phyloP scores from a whole-genome alignment of 2,888 invertebrate genomes.

The Congeria kusceri region DNA sequence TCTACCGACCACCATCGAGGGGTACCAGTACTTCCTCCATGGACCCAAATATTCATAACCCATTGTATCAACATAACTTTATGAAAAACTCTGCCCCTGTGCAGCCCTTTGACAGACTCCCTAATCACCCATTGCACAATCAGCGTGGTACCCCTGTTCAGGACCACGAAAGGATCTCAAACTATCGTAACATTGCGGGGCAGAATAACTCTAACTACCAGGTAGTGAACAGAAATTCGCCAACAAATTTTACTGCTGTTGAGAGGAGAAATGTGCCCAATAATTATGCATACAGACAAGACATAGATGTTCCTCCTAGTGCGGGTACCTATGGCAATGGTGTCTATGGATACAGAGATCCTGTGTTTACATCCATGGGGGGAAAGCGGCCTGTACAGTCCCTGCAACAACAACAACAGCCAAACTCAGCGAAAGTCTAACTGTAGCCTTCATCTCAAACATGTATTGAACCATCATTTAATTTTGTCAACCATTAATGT shows the following conservation, averaged over 20 bases:
- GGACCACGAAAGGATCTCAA: slow-evolving; percentile 23
- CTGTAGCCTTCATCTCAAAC: slow-evolving; percentile 14
- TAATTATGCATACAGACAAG: slow-evolving; percentile 44
- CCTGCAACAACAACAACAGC: slow-evolving; percentile 69
- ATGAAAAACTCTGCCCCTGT: slow-evolving; percentile 36
- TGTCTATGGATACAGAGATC: slow-evolving; percentile 71
- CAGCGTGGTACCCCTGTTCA: slow-evolving; percentile 50
- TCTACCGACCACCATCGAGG: slow-evolving; percentile 50
- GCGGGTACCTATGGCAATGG: slow-evolving; percentile 68
- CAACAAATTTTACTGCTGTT: slow-evolving; percentile 25
- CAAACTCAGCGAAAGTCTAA: slow-evolving; percentile 81
- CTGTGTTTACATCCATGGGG: slow-evolving; percentile 69
- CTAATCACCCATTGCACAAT: slow-evolving; percentile 11
- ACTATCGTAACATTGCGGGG: slow-evolving; percentile 18
- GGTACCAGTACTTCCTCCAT: slow-evolving; percentile 19
- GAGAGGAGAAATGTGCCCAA: slow-evolving; percentile 31
- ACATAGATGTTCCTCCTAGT: slow-evolving; percentile 26
- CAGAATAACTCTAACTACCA: slow-evolving; percentile 28
- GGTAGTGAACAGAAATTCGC: slow-evolving; percentile 24
- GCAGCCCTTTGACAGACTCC: slow-evolving; percentile 41
- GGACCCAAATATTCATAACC: slow-evolving; percentile 30
- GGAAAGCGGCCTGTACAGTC: slow-evolving; percentile 71
- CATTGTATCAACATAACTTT: slow-evolving; percentile 11
- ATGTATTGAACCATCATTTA: too few relatives aligned
- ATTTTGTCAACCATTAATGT: too few relatives aligned